Evolutionary conservation across 2,888 invertebrate species (phyloP).

Genomic region (Ariolimax columbianus): DNA sequence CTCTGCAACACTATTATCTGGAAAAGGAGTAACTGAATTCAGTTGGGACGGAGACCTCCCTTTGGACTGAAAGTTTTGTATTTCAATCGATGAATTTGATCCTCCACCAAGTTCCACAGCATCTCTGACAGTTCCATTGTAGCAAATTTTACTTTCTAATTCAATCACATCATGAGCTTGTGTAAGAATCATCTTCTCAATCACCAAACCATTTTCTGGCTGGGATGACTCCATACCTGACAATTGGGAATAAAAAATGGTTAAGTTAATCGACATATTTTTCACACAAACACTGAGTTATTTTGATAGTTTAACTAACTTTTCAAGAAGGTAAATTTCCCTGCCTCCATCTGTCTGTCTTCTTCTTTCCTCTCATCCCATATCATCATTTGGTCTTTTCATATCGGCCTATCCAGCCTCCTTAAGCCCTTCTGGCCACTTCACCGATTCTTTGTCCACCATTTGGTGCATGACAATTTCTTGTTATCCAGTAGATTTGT

Average conservation of each 20-base stretch:
- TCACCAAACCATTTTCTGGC: slow-evolving; percentile 52
- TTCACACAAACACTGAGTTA: neutral
- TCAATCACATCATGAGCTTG: neutral
- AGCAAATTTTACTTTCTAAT: slow-evolving; percentile 22
- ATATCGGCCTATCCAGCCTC: no score
- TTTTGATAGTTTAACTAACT: no score
- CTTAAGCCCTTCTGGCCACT: no score
- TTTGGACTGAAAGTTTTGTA: neutral
- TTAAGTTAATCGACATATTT: neutral
- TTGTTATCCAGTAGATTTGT: no score
- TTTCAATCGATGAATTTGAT: neutral
- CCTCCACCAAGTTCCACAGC: neutral
- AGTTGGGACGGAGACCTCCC: slow-evolving; percentile 9
- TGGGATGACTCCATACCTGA: slow-evolving; percentile 48
- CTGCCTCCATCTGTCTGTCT: no score
- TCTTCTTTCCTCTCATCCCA: no score
- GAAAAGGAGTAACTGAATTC: neutral
- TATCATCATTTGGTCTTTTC: no score
- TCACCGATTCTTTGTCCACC: no score
- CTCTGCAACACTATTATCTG: neutral
- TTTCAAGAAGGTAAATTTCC: no score
- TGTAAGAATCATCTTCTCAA: slow-evolving; percentile 18
- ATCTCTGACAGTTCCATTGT: slow-evolving; percentile 25
- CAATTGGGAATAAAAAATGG: neutral
- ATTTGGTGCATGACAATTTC: no score